Evolutionary conservation across 2,113 vertebrate species (phyloP), one percentile per base, ranked within the genome.

Genomic region (Reinhardtius hippoglossoides): DNA sequence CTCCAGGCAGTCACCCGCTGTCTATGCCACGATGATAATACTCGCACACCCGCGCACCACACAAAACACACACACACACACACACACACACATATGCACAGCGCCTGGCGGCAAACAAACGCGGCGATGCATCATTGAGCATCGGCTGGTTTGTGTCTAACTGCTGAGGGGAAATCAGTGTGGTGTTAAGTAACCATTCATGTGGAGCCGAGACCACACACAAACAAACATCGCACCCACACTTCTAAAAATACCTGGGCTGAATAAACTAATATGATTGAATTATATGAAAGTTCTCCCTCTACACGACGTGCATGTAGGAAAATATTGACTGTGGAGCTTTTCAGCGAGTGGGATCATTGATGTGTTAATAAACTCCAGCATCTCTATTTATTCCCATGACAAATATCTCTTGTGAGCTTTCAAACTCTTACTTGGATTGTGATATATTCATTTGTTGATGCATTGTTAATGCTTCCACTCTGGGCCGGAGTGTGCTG

Each of bases 161-260:
- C 86, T 84, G 82, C 86, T 87, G 90, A 82, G 86, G 88, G 87
- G 87, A 84, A 92, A 89, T 89, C 87, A 88, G 83, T 74, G 84
- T 85, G 88, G 88, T 92, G 90, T 91, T 92, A 88, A 92, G 89
- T 91, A 92, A 89, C 80, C 90, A 86, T 85, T 91, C 87, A 90
- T 89, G 89, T 87, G 90, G 81, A 87, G 88, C 87, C 57, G 74
- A 87, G 82, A 87, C 83, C 87, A 82, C 89, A 90, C 80, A 90
- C 85, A 90, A 84, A 90, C 87, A 93, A 85, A 87, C 88, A 87
- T 37, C 40, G 13, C 81, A 74, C 80, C 66, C 18, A 65, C 86
- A 26, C 78, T 58, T 68, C 85, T 81, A 76, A 78, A 89, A 83
- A 90, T n/a, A 56, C 76, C 72, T 40, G 21, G 5, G 48, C 69